A percentile compares a stretch with the other conserved stretches of the same genome.
Evolutionary conservation across 2,797 vertebrate species (phyloP).

Genomic region (Micromesistius poutassou): DNA sequence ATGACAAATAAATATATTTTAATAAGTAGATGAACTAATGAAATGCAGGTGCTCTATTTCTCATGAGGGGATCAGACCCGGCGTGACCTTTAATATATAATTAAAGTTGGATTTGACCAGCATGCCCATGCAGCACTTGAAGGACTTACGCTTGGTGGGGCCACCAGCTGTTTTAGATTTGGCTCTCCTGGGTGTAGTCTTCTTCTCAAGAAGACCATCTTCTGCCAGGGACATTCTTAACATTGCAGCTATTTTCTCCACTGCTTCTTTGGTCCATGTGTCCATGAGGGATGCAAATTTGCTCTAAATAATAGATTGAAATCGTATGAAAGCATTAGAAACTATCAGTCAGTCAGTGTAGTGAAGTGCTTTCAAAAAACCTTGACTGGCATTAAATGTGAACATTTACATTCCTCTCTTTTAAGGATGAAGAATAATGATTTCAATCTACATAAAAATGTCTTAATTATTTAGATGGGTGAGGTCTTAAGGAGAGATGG

Average conservation of each 20-base stretch:
- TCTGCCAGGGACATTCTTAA: constrained; percentile 28
- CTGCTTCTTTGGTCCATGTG: constrained; percentile 19
- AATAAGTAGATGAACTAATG: background rate
- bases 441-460: too few relatives aligned
- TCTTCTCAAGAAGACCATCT: background rate
- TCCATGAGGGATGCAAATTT: constrained; percentile 44
- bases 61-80: background rate
- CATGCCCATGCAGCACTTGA: background rate
- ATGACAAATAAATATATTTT: background rate
- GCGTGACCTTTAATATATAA: background rate
- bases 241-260: constrained; percentile 31
- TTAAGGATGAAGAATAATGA: too few relatives aligned
- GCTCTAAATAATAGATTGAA: constrained; percentile 21
- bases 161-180: background rate
- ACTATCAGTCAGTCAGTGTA: constrained; percentile 26
- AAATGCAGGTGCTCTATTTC: background rate
- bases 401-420: background rate
- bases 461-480: too few relatives aligned
- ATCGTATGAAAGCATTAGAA: background rate
- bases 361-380: background rate
- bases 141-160: constrained; percentile 21
- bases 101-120: background rate
- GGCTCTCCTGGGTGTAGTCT: background rate
- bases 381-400: background rate
- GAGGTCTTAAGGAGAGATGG: too few relatives aligned